Conservation (phyloP, 2,113 vertebrate genomes). For the Crotalus viridis region DNA sequence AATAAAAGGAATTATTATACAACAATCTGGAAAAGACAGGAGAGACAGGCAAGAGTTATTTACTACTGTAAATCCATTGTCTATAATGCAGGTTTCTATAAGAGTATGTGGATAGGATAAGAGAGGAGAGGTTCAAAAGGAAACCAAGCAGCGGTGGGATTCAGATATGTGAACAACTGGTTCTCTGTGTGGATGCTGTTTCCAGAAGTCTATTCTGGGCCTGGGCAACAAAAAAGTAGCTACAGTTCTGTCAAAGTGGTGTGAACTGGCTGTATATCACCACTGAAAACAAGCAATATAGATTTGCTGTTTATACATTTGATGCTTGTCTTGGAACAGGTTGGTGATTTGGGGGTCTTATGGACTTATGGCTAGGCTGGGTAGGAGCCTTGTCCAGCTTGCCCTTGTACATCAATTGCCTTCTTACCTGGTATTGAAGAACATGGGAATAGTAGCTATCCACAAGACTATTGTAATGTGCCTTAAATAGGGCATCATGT, state of each 20-base stretch:
- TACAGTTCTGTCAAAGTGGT: too few species aligned
- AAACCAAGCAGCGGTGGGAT: neutral
- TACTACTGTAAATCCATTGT: neutral
- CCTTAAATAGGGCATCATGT: neutral
- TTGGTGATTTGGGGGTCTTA: neutral
- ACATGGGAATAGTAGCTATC: neutral
- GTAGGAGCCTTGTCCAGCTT: neutral
- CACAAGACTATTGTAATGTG: neutral
- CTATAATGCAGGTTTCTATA: neutral
- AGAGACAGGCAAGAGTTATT: neutral
- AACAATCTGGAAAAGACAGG: neutral
- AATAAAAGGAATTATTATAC: neutral
- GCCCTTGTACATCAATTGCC: neutral
- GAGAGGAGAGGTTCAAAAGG: neutral
- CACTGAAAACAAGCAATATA: neutral
- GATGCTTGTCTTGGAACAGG: neutral
- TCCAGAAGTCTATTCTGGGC: too few species aligned
- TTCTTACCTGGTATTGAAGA: neutral
- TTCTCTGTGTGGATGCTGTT: too few species aligned
- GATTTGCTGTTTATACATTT: neutral
- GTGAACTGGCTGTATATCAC: too few species aligned
- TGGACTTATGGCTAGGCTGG: neutral
- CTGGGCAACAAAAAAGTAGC: too few species aligned
- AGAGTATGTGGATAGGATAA: neutral
- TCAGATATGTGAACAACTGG: too few species aligned